Evolutionary conservation across 2,113 vertebrate species (phyloP).

Genomic region (Microcebus tavaratra): DNA sequence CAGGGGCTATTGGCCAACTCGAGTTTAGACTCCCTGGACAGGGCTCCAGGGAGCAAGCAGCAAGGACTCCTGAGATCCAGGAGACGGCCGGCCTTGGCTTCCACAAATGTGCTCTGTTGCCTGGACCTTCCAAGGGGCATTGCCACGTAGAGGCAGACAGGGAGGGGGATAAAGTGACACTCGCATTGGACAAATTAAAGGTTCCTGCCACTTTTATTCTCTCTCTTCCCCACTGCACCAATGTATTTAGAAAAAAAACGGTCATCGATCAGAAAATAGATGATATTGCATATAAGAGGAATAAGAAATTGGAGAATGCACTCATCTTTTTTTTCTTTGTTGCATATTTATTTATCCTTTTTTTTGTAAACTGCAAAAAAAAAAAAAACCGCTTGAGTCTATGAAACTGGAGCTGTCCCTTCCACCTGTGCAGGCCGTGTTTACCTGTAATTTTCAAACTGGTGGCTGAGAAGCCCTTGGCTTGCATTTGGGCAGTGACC

Average conservation of each 20-base stretch:
- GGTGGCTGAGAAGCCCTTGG: background rate
- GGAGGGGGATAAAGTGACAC: accelerated
- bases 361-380: background rate
- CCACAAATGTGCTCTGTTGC: background rate
- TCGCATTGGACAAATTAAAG: accelerated
- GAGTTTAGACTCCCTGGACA: background rate
- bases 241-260: accelerated
- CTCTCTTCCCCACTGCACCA: no score
- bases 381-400: background rate
- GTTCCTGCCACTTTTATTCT: background rate
- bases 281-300: background rate
- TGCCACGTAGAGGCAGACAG: no score
- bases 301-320: accelerated
- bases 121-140: background rate
- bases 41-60: background rate
- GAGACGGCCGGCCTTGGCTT: no score
- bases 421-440: accelerated
- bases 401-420: background rate
- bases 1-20: accelerated
- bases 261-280: background rate
- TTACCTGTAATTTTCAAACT: accelerated
- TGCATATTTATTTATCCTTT: background rate
- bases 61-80: no score
- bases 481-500: background rate
- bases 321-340: background rate